These are phyloP conservation scores for Apeira syringaria DNA, from an alignment of 2,888 invertebrate genomes.

Conservation along the genomic window DNA sequence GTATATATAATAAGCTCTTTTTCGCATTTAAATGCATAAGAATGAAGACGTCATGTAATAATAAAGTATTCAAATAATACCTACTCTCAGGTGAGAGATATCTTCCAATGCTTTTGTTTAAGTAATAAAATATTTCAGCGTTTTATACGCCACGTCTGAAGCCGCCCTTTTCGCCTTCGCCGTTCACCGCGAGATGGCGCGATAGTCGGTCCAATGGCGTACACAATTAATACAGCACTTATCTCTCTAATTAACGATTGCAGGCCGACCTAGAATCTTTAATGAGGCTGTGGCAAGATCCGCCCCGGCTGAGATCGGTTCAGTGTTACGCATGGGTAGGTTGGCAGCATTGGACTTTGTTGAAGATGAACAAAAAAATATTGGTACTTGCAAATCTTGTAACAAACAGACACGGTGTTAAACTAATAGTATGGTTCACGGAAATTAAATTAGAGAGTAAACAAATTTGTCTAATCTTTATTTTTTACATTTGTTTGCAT, in stretches of 20 bases:
- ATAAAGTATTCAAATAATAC: too few relatives aligned
- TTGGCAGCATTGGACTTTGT: conserved; percentile 25
- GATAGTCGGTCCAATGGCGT: conserved; percentile 72
- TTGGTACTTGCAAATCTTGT: too few relatives aligned
- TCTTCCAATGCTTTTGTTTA: too few relatives aligned
- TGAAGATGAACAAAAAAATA: background rate
- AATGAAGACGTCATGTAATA: too few relatives aligned
- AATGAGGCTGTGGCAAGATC: conserved; percentile 80
- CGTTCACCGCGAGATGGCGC: conserved; percentile 54
- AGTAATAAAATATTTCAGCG: background rate
- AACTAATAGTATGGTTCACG: too few relatives aligned
- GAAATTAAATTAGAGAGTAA: too few relatives aligned
- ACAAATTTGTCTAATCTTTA: too few relatives aligned
- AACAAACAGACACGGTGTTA: too few relatives aligned
- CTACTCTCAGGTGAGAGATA: too few relatives aligned
- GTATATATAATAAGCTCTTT: too few relatives aligned
- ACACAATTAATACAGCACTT: conserved; percentile 80
- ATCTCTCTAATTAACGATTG: conserved; percentile 81
- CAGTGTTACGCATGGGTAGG: conserved; percentile 34
- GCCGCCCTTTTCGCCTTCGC: conserved; percentile 10
- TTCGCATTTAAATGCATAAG: too few relatives aligned
- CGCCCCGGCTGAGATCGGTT: conserved; percentile 44
- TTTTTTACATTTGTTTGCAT: too few relatives aligned
- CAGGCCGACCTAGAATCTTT: conserved; percentile 79
- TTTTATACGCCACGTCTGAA: conserved; percentile 4